phyloP scores from a whole-genome alignment of 2,888 invertebrate genomes.

The Acronicta aceris region DNA sequence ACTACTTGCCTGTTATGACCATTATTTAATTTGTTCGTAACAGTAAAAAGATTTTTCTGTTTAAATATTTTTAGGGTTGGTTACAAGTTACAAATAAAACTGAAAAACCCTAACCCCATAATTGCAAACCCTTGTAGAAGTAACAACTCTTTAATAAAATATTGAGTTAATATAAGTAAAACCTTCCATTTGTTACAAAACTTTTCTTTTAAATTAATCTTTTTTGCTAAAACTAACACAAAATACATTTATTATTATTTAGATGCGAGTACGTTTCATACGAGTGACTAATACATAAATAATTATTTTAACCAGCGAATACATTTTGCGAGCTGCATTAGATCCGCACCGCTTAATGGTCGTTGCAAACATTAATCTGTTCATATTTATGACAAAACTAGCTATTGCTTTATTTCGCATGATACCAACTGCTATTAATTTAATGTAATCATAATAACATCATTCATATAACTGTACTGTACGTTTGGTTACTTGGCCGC shows the following conservation, averaged over 20 bases:
- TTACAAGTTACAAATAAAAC: not conserved
- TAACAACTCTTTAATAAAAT: not conserved
- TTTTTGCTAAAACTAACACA: not conserved
- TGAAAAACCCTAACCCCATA: constrained; percentile 13
- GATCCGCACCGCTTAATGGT: constrained; percentile 14
- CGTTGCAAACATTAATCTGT: constrained; percentile 15
- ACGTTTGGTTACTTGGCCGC: too few species aligned
- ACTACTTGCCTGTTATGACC: too few species aligned
- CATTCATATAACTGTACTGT: not conserved
- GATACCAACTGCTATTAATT: not conserved
- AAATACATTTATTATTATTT: not conserved
- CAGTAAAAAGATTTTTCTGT: not conserved
- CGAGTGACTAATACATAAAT: not conserved
- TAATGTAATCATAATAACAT: not conserved
- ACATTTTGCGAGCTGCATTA: not conserved
- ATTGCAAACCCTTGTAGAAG: constrained; percentile 7
- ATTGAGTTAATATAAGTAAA: constrained; percentile 3
- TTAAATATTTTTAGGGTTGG: constrained; percentile 4
- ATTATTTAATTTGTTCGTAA: too few species aligned
- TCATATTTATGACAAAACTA: constrained; percentile 10
- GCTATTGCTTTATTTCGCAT: not conserved
- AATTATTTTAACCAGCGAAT: not conserved
- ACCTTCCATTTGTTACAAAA: constrained; percentile 11
- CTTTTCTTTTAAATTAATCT: not conserved
- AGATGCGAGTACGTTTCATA: not conserved